Percentiles rank a stretch among this genome's conserved stretches.
Evolutionary conservation across 2,888 invertebrate species (phyloP).

Genomic region (Drosophila demipolita): DNA sequence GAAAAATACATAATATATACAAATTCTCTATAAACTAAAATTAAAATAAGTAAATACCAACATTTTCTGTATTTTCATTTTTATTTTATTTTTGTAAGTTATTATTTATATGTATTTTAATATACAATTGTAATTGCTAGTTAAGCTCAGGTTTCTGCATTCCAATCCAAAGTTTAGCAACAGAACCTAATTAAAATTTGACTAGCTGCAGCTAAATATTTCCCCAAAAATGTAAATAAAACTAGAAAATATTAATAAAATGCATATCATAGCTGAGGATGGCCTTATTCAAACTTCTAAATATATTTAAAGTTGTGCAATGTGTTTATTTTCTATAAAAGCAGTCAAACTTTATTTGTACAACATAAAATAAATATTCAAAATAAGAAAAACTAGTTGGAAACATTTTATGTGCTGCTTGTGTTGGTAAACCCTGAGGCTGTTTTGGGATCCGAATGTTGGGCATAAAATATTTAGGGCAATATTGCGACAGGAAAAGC

Average conservation of each 20-base stretch:
- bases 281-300: neutral
- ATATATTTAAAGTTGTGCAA: neutral
- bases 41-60: neutral
- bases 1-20: neutral
- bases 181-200: no score
- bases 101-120: no score
- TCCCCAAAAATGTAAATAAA: neutral
- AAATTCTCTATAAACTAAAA: neutral
- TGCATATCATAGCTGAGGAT: neutral
- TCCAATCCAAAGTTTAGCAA: no score
- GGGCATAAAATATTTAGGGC: conserved; percentile 66
- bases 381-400: conserved; percentile 14
- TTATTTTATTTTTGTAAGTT: no score
- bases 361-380: neutral
- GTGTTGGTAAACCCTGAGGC: conserved; percentile 1
- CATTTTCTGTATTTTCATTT: neutral
- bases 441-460: conserved; percentile 3
- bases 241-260: neutral
- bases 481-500: conserved; percentile 59
- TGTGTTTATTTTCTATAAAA: neutral
- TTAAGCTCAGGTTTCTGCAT: no score
- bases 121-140: no score
- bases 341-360: neutral
- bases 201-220: neutral
- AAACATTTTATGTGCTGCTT: conserved; percentile 13